Conservation (phyloP, 2,888 invertebrate species). For the Lacanobia oleracea region DNA sequence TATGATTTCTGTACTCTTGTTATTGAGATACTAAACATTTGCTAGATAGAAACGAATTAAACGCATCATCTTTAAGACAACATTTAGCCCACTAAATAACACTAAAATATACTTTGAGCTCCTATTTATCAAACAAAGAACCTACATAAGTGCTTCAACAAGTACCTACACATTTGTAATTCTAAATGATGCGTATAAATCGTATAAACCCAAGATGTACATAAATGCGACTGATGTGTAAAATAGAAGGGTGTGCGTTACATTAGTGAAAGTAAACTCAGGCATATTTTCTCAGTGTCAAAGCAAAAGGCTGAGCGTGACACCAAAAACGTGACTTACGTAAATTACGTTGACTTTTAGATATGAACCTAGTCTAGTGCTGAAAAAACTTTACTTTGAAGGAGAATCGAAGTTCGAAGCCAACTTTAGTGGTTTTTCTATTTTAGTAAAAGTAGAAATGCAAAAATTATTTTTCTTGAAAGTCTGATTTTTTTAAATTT, state of each 20-base stretch:
- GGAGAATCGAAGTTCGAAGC: not conserved
- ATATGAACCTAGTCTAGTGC: conserved; percentile 34
- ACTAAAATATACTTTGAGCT: conserved; percentile 6
- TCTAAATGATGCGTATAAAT: conserved; percentile 33
- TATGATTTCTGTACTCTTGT: not conserved
- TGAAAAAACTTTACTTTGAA: conserved; percentile 28
- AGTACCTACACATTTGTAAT: conserved; percentile 34
- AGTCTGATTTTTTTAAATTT: too few relatives aligned
- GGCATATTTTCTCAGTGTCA: conserved; percentile 41
- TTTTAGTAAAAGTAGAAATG: not conserved
- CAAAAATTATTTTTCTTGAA: too few relatives aligned
- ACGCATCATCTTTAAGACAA: not conserved
- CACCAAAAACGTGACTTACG: conserved; percentile 46
- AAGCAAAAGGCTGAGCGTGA: conserved; percentile 46
- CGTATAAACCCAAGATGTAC: conserved; percentile 45
- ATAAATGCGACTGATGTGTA: conserved; percentile 47
- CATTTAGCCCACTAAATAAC: not conserved
- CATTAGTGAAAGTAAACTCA: conserved; percentile 45
- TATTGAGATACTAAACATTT: not conserved
- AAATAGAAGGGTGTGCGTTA: conserved; percentile 44
- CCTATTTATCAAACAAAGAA: conserved; percentile 22
- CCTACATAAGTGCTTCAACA: conserved; percentile 4
- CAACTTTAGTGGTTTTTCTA: not conserved
- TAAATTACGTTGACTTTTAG: conserved; percentile 43
- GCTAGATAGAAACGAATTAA: not conserved